Evolutionary conservation across 2,113 vertebrate species (phyloP).

Genomic region (Rynchops niger): DNA sequence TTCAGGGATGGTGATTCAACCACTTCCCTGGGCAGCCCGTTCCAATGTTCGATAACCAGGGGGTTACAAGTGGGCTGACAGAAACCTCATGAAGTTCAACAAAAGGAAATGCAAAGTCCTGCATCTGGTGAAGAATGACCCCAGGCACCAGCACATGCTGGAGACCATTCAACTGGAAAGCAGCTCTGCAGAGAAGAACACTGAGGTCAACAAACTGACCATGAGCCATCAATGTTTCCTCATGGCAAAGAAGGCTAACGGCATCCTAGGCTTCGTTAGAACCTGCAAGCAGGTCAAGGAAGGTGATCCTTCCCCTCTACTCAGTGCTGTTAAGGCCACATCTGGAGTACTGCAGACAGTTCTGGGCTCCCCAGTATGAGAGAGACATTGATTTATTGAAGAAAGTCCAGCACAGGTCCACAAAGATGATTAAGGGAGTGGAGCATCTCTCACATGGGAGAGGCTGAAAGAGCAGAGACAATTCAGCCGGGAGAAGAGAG

Average conservation of each 20-base stretch:
- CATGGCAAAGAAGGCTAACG: fast-evolving
- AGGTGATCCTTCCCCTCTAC: not conserved
- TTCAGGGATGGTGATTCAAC: too few relatives aligned
- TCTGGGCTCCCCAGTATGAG: not conserved
- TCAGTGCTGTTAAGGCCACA: not conserved
- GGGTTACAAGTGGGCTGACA: not conserved
- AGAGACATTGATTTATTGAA: not conserved
- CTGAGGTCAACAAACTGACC: not conserved
- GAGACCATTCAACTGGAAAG: not conserved
- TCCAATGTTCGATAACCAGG: too few relatives aligned
- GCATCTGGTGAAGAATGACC: not conserved
- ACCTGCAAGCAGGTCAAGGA: not conserved
- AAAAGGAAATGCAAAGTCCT: not conserved
- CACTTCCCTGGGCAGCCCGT: too few relatives aligned
- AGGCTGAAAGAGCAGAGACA: not conserved
- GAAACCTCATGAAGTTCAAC: not conserved
- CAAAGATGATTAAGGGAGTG: not conserved
- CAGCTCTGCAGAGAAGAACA: not conserved
- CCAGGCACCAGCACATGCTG: not conserved
- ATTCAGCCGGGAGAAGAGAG: not conserved
- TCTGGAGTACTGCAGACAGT: not conserved
- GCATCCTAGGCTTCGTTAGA: not conserved
- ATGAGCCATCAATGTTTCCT: not conserved
- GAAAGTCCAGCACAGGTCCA: not conserved
- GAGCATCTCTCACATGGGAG: not conserved